Conservation (phyloP, 1,140 invertebrate genomes). For the Macrotrachela quadricornifera region DNA sequence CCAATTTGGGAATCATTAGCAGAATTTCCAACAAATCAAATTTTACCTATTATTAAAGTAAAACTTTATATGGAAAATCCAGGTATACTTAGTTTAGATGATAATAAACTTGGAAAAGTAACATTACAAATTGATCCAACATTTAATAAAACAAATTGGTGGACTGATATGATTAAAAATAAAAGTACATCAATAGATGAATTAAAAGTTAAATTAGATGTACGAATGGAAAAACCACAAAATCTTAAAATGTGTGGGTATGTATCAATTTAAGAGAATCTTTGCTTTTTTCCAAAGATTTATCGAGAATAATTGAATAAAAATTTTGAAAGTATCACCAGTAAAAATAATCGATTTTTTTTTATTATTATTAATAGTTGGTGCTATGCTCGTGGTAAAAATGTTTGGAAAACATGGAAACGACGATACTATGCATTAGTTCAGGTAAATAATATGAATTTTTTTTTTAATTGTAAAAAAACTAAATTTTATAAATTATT, state of each 20-base stretch:
- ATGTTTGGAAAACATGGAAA: slow-evolving; percentile 99
- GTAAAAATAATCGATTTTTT: no score
- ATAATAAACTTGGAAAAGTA: slow-evolving; percentile 81
- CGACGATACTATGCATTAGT: slow-evolving; percentile 90
- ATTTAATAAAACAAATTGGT: slow-evolving; percentile 72
- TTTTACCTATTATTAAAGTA: slow-evolving; percentile 84
- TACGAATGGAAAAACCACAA: slow-evolving; percentile 89
- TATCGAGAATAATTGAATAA: no score
- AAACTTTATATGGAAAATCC: slow-evolving; percentile 88
- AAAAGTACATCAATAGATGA: slow-evolving; percentile 71
- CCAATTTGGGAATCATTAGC: slow-evolving; percentile 55
- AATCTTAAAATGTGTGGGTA: slow-evolving; percentile 93
- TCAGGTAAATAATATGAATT: slow-evolving; percentile 41
- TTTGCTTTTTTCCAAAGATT: no score
- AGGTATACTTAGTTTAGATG: slow-evolving; percentile 84
- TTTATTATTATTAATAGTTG: slow-evolving; percentile 28
- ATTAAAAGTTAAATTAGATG: slow-evolving; percentile 84
- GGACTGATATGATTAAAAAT: slow-evolving; percentile 84
- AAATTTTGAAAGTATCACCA: no score
- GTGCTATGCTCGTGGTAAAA: slow-evolving; percentile 78
- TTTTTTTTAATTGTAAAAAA: no score
- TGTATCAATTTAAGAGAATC: no score
- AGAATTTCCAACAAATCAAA: slow-evolving; percentile 90
- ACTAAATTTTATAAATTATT: no score
- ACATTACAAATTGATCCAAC: slow-evolving; percentile 68